Conservation (phyloP, 2,113 vertebrate species). For the Ginglymostoma cirratum region DNA sequence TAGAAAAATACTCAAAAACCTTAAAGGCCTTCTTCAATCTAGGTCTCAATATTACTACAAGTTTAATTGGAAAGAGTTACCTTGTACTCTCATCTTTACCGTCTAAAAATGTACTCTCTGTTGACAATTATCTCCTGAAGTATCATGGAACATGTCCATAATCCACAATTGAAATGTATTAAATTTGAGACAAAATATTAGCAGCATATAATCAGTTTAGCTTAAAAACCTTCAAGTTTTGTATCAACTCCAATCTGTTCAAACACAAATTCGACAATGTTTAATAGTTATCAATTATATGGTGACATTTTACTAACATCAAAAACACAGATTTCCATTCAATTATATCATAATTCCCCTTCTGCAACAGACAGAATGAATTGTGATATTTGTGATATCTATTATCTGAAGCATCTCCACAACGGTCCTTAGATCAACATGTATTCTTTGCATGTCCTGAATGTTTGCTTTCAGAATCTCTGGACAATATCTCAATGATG, state of each 20-base stretch:
- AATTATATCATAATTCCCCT: not conserved
- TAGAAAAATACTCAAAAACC: too few relatives aligned
- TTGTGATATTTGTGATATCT: not conserved
- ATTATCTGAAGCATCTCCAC: not conserved
- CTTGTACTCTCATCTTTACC: not conserved
- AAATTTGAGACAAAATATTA: not conserved
- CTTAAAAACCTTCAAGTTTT: not conserved
- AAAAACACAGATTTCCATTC: not conserved
- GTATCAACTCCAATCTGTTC: not conserved
- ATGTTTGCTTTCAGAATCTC: not conserved
- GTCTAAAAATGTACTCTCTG: not conserved
- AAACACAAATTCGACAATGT: not conserved
- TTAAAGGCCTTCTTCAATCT: not conserved
- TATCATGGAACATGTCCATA: not conserved
- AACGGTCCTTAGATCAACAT: not conserved
- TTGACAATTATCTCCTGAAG: not conserved
- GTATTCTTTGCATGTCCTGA: not conserved
- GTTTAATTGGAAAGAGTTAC: not conserved
- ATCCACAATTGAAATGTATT: conserved; percentile 1
- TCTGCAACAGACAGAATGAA: not conserved
- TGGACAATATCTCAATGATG: not conserved
- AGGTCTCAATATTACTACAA: not conserved
- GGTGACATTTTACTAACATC: not conserved
- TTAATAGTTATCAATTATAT: not conserved
- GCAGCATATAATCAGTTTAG: not conserved